These are phyloP conservation scores for Melierax canorus DNA, from an alignment of 2,113 vertebrate species.

Conservation along the genomic window DNA sequence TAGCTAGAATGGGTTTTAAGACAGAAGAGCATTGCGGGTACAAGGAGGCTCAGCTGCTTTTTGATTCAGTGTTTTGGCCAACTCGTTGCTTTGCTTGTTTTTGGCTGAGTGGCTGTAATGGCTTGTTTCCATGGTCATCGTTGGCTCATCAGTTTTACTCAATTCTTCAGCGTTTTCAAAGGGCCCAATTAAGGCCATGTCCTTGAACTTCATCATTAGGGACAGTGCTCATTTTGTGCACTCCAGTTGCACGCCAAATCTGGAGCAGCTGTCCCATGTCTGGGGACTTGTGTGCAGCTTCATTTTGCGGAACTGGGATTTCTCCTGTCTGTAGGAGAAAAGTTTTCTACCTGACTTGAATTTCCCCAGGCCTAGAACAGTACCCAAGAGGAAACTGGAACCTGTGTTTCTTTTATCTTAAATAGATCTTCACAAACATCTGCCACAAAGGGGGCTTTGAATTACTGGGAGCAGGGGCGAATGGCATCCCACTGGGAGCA, in stretches of 20 bases:
- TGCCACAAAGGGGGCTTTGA: background rate
- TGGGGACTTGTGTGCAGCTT: background rate
- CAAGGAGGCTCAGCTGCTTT: background rate
- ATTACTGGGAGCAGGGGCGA: background rate
- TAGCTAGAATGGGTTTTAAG: background rate
- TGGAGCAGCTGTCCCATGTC: background rate
- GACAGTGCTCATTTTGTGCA: background rate
- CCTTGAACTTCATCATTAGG: conserved; percentile 7
- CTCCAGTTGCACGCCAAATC: background rate
- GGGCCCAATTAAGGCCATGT: conserved; percentile 40
- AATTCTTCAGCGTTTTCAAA: conserved; percentile 13
- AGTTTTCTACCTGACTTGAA: background rate
- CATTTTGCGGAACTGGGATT: background rate
- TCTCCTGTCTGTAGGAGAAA: background rate
- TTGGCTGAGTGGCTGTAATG: background rate
- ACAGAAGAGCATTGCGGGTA: rapidly evolving
- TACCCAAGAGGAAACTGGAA: background rate
- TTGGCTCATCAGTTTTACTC: background rate
- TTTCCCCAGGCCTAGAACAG: background rate
- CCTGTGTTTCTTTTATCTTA: background rate
- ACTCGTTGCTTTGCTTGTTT: background rate
- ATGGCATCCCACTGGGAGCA: rapidly evolving
- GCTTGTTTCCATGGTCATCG: background rate
- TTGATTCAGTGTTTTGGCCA: background rate
- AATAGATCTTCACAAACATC: background rate